These are phyloP conservation scores for Notoglanidium macrostoma DNA, from an alignment of 2,797 vertebrate species.

Conservation along the genomic window DNA sequence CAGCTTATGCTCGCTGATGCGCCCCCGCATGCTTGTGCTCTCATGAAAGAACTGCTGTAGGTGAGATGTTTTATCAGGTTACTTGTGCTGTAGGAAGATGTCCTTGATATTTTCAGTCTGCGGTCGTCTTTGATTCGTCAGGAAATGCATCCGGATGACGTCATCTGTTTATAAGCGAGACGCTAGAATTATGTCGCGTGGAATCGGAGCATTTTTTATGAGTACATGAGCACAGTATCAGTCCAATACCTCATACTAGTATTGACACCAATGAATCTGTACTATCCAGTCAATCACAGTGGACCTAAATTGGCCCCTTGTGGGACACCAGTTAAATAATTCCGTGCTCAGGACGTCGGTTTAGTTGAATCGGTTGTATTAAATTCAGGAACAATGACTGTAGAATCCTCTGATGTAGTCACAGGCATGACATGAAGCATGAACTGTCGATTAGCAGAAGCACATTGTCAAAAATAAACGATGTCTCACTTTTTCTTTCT, in stretches of 20 bases:
- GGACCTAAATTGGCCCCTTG: neutral
- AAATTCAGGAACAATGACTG: neutral
- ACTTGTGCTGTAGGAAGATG: no score
- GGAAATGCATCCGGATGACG: neutral
- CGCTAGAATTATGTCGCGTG: neutral
- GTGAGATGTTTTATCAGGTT: no score
- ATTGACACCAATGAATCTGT: neutral
- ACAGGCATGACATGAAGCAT: neutral
- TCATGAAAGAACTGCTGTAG: no score
- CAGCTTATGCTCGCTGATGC: no score
- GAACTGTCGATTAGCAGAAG: conserved; percentile 24
- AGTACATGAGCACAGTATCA: neutral
- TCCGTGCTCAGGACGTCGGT: neutral
- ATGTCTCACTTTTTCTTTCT: conserved; percentile 43
- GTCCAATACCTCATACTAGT: neutral
- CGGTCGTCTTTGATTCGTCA: neutral
- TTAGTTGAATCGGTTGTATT: neutral
- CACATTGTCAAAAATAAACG: conserved; percentile 14
- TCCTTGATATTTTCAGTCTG: no score
- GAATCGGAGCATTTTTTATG: neutral
- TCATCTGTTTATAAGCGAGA: no score
- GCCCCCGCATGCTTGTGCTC: no score
- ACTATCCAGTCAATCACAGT: neutral
- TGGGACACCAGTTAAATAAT: neutral
- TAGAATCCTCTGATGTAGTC: neutral